Evolutionary conservation across 2,888 invertebrate species (phyloP), one percentile per base, ranked within the genome.

Genomic region (Cecidostiba fungosa): DNA sequence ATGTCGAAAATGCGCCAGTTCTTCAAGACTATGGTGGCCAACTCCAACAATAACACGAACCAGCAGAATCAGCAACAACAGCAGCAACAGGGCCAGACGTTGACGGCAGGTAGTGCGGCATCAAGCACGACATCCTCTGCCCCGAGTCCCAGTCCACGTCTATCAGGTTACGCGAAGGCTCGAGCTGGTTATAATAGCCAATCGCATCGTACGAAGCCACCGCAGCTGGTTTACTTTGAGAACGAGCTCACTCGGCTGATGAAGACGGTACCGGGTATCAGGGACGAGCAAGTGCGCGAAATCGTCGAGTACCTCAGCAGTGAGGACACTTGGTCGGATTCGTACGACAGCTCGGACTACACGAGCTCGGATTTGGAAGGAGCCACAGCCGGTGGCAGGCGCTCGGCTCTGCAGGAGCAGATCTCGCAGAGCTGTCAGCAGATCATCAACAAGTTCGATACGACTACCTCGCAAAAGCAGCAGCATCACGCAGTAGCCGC

Each of bases 1-100:
- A 98, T 98, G 98, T 97, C 97, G 59, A 98, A 98, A 94, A 97
- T 98, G 97, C 95, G 98, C 1, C 97, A 97, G 90, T 98, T 98
- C 93, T 98, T 98, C 93, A 98, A 98, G 93, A 97, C 97, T 78
- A 96, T 98, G 95, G 96, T 98, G n/a, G 97, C 97, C 54, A 95
- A 94, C 84, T 94, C 94, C 6, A 94, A 93, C 84, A 50, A 50
- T 4, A 91, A 92, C 12, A 91, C 93, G 66, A 91, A 89, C 80
- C 90, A 95, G 80, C 70, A 70, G 92, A 94, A 76, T 94, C 94
- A 59, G 19, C 50, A 36, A 94, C 59, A 95, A 94, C 85, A 94
- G 94, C 8, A 94, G 93, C 85, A 66, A 26, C 66, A 91, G 92
- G 12, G 91, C 93, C 69, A 91, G 89, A 80, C 8, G 8, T n/a